Base-by-base conservation (phyloP, 2,888 invertebrate genomes). In the Venustoraphidia nigricollis region DNA sequence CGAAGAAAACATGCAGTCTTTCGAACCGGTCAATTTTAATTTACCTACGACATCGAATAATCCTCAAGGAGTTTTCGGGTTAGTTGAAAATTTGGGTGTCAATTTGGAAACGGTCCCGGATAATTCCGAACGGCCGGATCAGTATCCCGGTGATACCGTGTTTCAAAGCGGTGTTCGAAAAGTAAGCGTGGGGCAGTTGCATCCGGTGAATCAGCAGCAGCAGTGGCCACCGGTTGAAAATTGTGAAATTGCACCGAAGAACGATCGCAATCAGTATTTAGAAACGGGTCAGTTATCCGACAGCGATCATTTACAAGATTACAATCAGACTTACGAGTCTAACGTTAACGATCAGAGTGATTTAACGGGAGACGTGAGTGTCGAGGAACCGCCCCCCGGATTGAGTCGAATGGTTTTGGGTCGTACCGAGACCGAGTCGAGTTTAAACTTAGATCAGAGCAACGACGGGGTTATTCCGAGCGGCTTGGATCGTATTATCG, bases 271-370 rank as follows among this genome's bases (percentile, higher is more conserved):
- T 61, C 81, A 84, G 62, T 85, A 85, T 62, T 65, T 85, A 50
- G 83, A 84, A 65, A 85, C 84, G 2, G 83, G 83, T 13, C 83
- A 83, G 58, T 64, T 84, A 43, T 82, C 81, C 2, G 76, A 77
- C 55, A 66, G 68, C 9, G 71, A 71, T 54, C 27, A 27, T 71
- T 50, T 54, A n/a, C 53, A 46, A 4, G 54, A 53, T 38, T 51
- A 47, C 50, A 53, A 51, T 43, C 51, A 52, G 27, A 41, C 50
- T 40, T 54, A 56, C 44, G 48, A 48, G 34, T 55, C 45, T 41
- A 45, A 48, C 9, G 49, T 49, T 44, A 49, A 49, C 34, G 47
- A 51, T 39, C 48, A 47, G 17, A 43, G 43, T 44, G 50, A 49
- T 49, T 35, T 52, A 38, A 49, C 52, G n/a, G 52, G 69, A 5